Evolutionary conservation across 2,888 invertebrate species (phyloP).

Genomic region (Andricus curvator): DNA sequence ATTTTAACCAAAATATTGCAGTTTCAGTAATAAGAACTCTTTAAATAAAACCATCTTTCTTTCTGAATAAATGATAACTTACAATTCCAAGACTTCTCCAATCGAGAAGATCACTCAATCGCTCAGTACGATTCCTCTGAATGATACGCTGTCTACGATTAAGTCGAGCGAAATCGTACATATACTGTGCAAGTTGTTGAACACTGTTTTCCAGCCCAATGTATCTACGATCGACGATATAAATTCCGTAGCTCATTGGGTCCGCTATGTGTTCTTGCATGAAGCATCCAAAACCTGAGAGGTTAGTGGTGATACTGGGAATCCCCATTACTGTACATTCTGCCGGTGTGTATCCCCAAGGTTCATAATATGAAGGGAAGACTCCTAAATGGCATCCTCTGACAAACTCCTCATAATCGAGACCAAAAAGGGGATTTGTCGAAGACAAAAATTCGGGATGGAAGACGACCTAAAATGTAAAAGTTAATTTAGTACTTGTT

Average conservation of each 20-base stretch:
- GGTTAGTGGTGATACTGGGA: slow-evolving; percentile 97
- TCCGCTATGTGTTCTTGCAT: slow-evolving; percentile 99
- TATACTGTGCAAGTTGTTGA: slow-evolving; percentile 92
- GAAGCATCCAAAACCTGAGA: slow-evolving; percentile 99
- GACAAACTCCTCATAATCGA: slow-evolving; percentile 99
- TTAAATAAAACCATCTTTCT: background rate
- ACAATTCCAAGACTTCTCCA: slow-evolving; percentile 99
- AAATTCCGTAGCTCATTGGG: slow-evolving; percentile 98
- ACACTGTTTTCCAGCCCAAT: slow-evolving; percentile 95
- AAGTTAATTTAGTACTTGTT: background rate
- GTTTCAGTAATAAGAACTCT: no score
- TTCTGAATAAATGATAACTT: slow-evolving; percentile 79
- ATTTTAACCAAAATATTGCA: background rate
- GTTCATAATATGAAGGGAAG: slow-evolving; percentile 99
- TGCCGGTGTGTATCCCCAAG: slow-evolving; percentile 99
- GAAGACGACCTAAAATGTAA: slow-evolving; percentile 89
- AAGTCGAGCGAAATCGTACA: slow-evolving; percentile 95
- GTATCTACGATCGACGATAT: slow-evolving; percentile 96
- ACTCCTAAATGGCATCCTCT: slow-evolving; percentile 99
- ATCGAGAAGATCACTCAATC: slow-evolving; percentile 96
- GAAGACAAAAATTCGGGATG: slow-evolving; percentile 99
- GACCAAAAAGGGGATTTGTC: slow-evolving; percentile 97
- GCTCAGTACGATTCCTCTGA: slow-evolving; percentile 97
- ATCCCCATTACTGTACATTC: slow-evolving; percentile 99
- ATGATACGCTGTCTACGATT: slow-evolving; percentile 97